These are phyloP conservation scores for Halcyon leucocephala DNA, from an alignment of 2,797 vertebrate genomes.

Conservation along the genomic window DNA sequence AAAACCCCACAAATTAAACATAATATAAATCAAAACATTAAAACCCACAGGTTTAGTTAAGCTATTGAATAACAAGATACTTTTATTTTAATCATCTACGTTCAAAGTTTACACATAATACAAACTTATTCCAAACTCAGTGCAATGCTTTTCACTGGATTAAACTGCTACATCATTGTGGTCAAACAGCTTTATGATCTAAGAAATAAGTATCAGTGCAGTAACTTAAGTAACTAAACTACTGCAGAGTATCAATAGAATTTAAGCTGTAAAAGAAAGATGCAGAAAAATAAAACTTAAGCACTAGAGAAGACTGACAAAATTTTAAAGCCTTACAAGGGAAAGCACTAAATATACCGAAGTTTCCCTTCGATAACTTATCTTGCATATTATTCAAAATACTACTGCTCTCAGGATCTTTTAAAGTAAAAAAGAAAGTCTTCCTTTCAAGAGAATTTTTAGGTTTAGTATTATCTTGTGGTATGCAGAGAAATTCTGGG, in stretches of 20 bases:
- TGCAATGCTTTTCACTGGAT: background rate
- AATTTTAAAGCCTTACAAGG: background rate
- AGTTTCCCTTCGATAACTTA: background rate
- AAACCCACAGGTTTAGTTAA: background rate
- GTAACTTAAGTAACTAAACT: background rate
- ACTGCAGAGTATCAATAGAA: background rate
- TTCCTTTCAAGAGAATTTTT: background rate
- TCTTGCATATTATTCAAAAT: background rate
- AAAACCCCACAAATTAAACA: background rate
- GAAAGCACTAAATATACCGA: background rate
- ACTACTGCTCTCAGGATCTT: background rate
- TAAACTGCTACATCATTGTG: background rate
- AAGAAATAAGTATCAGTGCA: background rate
- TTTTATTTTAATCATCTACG: background rate
- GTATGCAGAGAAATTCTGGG: background rate
- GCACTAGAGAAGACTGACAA: background rate
- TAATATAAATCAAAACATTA: background rate
- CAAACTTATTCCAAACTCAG: background rate
- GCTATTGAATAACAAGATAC: background rate
- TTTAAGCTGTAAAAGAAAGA: background rate
- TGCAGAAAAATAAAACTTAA: background rate
- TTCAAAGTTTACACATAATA: background rate
- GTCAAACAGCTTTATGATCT: background rate
- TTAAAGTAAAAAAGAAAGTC: fast-evolving
- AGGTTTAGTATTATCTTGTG: background rate